Base-by-base conservation (phyloP, 2,113 vertebrate species). In the Marmota flaviventris region DNA sequence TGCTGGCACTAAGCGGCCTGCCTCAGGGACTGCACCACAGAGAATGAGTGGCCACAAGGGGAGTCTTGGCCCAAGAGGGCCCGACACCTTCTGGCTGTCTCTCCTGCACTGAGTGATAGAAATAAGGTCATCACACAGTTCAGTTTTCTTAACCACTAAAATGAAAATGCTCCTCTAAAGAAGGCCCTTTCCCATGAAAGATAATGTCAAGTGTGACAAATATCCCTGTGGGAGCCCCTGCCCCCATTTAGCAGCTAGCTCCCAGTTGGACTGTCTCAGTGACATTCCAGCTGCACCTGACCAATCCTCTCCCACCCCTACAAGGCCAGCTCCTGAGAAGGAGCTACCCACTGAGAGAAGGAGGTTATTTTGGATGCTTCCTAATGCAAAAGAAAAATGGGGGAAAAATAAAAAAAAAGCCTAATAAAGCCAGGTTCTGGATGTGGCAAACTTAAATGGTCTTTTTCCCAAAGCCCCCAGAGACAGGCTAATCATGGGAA, bases 401-500 rank as follows among this genome's bases (percentile, higher is more conserved):
- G 51, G 51, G 3, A 85, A 34, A 39, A n/a, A 39, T 39, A 4
- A 4, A 29, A 9, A 9, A 45, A 29, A 67, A n/a, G 42, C 42
- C 87, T 56, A 22, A 85, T 48, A 77, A 82, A 95, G 58, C 56
- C 79, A 34, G 24, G 37, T 32, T 93, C 65, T 45, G 70, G 42
- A 72, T 94, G 83, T 2, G 8, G 76, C 69, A 82, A 89, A 96
- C 37, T n/a, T 88, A 81, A 93, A 63, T 65, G 84, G 53, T 58
- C 67, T 94, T 83, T n/a, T 73, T 91, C 70, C 48, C 32, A 22
- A 91, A 95, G 87, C 45, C 89, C 84, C 89, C 76, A 93, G 96
- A 76, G 97, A 76, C 5, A n/a, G 61, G 27, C 76, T 96, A 69
- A 97, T 95, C 92, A 70, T 8, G 27, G 67, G 42, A 42, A 85